Base-by-base conservation (phyloP, 2,113 vertebrate genomes). In the Edolisoma coerulescens region DNA sequence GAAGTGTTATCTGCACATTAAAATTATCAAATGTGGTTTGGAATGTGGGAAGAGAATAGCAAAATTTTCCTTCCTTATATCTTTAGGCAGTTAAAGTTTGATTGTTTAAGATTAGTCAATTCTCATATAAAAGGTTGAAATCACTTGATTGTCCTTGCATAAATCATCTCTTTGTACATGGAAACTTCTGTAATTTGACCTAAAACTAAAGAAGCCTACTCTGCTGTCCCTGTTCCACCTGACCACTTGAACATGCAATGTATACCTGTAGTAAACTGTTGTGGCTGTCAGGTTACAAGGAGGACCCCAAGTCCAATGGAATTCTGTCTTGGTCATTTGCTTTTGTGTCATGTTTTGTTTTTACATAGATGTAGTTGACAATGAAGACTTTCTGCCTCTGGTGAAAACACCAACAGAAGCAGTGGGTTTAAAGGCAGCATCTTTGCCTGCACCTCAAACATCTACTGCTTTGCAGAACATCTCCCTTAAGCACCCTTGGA, bases 401-500 rank as follows among this genome's bases (percentile, higher is more conserved):
- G 96, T 99, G 96, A 98, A 98, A 97, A 99, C 98, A 1, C 99
- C 99, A 27, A 85, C 98, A 17, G 99, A 99, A 53, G 96, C 98
- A 28, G 99, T 99, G 49, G 99, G 99, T 9, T 92, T 97, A 84
- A 98, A 95, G 49, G 98, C 99, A 27, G 98, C 99, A 6, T 97
- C 70, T 39, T 92, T 97, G 27, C 97, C 98, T 2, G 96, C 96
- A 42, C 98, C 98, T 5, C 86, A 97, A n/a, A 94, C 89, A 24
- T 94, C 97, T 30, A 96, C 80, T 10, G 90, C 98, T 37, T 97
- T 99, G 59, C 91, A 97, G 91, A 99, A 99, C 60, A 92, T 99
- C 94, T 99, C 99, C 8, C 98, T 99, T 94, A 99, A 99, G 95
- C 99, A 99, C 78, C 99, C 99, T 20, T 98, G 99, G 95, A 99